These are phyloP conservation scores for Empidonax alnorum DNA, from an alignment of 2,113 vertebrate genomes.

Conservation along the genomic window DNA sequence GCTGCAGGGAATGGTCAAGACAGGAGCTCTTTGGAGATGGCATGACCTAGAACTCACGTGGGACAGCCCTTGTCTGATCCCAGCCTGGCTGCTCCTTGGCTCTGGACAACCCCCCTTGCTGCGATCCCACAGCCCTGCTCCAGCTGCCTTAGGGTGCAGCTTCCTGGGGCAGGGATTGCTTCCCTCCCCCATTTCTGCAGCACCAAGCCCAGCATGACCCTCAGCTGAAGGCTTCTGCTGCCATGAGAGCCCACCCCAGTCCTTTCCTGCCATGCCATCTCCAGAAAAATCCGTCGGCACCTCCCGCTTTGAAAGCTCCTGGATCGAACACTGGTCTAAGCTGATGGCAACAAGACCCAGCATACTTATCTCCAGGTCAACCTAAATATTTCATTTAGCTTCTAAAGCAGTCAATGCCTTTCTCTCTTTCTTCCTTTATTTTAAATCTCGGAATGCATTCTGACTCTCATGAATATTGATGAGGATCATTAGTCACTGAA, in stretches of 20 bases:
- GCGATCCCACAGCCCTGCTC: fast-evolving
- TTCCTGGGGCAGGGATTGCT: neutral
- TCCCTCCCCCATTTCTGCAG: neutral
- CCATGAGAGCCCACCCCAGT: fast-evolving
- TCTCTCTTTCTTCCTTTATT: constrained; percentile 43
- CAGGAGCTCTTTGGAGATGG: neutral
- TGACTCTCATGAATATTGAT: constrained; percentile 66
- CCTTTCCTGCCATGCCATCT: neutral
- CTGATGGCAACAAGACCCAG: neutral
- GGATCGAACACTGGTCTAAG: neutral
- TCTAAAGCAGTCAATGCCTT: constrained; percentile 54
- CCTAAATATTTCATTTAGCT: constrained; percentile 69
- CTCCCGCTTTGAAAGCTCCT: neutral
- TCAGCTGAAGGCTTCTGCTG: neutral
- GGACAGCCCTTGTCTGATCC: neutral
- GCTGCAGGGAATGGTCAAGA: fast-evolving
- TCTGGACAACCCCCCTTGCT: neutral
- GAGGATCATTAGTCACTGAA: constrained; percentile 65
- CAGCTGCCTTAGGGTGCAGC: no score
- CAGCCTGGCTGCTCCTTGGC: neutral
- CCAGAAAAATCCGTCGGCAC: fast-evolving
- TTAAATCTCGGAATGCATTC: constrained; percentile 15
- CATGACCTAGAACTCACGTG: neutral
- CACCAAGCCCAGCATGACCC: no score
- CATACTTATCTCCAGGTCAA: constrained; percentile 38